phyloP scores from a whole-genome alignment of 2,888 invertebrate species.

The Andrena flavipes region DNA sequence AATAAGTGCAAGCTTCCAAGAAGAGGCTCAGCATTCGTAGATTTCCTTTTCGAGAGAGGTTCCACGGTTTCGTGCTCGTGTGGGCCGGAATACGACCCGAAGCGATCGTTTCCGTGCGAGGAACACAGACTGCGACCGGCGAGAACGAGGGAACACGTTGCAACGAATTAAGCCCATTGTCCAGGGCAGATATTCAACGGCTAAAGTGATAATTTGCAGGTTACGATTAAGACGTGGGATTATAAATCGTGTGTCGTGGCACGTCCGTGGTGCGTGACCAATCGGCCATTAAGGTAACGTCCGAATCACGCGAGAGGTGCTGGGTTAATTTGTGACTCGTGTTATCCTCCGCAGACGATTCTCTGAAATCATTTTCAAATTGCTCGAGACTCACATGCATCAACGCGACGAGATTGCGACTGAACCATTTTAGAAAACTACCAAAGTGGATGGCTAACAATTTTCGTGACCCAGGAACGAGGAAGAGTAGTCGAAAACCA shows the following conservation, averaged over 20 bases:
- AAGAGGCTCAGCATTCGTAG: neutral
- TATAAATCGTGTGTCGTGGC: slow-evolving; percentile 73
- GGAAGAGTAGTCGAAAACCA: neutral
- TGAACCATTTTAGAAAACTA: slow-evolving; percentile 30
- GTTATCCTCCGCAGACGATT: slow-evolving; percentile 53
- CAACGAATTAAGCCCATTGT: slow-evolving; percentile 58
- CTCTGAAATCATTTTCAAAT: slow-evolving; percentile 68
- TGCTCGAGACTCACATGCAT: slow-evolving; percentile 46
- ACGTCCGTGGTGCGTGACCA: slow-evolving; percentile 77
- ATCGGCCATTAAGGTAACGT: slow-evolving; percentile 76
- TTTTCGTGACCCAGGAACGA: slow-evolving; percentile 1
- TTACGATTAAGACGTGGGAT: slow-evolving; percentile 79
- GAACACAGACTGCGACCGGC: slow-evolving; percentile 27
- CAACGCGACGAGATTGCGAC: slow-evolving; percentile 8
- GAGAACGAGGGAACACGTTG: slow-evolving; percentile 29
- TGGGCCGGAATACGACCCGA: neutral
- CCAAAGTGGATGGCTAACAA: neutral
- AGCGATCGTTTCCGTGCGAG: slow-evolving; percentile 33
- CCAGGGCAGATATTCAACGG: slow-evolving; percentile 45
- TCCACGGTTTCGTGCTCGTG: slow-evolving; percentile 6
- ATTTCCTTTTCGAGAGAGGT: slow-evolving; percentile 1
- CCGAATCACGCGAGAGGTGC: slow-evolving; percentile 79
- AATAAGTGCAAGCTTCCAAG: neutral
- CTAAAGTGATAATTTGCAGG: slow-evolving; percentile 78
- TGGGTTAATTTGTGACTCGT: slow-evolving; percentile 76